A percentile compares a stretch with the other conserved stretches of the same genome.
These are phyloP conservation scores for Polypedilum vanderplanki DNA, from an alignment of 1,140 invertebrate genomes.

Conservation along the genomic window DNA sequence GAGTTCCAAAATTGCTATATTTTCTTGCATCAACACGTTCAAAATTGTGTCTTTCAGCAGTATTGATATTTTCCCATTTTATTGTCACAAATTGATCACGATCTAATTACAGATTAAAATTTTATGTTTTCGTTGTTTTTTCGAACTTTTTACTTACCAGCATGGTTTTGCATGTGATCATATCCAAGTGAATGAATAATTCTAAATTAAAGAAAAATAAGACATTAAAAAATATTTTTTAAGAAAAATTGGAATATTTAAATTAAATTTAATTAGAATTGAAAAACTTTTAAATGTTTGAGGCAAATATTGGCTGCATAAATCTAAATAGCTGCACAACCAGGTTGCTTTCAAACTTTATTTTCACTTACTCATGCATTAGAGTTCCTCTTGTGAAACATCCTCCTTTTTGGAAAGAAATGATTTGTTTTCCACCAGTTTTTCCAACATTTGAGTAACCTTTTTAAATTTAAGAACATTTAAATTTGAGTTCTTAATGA, in stretches of 20 bases:
- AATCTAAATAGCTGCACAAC: too few relatives aligned
- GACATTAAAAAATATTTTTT: too few relatives aligned
- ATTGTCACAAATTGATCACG: slow-evolving; percentile 67
- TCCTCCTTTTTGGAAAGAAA: neutral
- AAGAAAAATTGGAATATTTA: too few relatives aligned
- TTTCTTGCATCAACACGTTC: slow-evolving; percentile 52
- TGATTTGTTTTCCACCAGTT: neutral
- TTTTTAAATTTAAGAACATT: too few relatives aligned
- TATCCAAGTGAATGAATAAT: slow-evolving; percentile 79
- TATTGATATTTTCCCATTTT: slow-evolving; percentile 58
- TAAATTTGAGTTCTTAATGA: too few relatives aligned
- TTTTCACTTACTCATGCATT: slow-evolving; percentile 44
- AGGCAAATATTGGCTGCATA: too few relatives aligned
- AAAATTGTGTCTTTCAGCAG: slow-evolving; percentile 55
- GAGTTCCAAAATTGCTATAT: slow-evolving; percentile 53
- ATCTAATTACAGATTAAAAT: slow-evolving; percentile 44
- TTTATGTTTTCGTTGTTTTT: too few relatives aligned
- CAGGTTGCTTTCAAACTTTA: too few relatives aligned
- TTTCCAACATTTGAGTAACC: neutral
- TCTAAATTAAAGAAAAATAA: too few relatives aligned
- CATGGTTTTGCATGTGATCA: slow-evolving; percentile 78
- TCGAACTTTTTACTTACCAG: slow-evolving; percentile 28
- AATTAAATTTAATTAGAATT: too few relatives aligned
- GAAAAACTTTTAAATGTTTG: too few relatives aligned
- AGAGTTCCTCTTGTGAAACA: neutral